These are phyloP conservation scores for Temnothorax longispinosus DNA, from an alignment of 1,140 invertebrate genomes.

Conservation along the genomic window DNA sequence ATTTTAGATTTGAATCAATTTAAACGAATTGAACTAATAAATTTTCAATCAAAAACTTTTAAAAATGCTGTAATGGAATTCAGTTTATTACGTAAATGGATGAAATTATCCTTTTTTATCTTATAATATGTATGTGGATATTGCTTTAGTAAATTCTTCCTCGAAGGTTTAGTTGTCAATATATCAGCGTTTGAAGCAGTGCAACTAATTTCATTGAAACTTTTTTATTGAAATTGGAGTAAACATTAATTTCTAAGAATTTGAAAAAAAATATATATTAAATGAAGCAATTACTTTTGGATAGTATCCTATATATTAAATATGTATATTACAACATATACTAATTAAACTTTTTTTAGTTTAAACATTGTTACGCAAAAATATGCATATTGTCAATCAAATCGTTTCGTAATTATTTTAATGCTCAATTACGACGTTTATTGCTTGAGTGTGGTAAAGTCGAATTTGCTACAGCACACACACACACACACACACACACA, in stretches of 20 bases:
- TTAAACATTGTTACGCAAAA: not conserved
- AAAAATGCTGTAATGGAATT: not conserved
- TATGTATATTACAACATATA: not conserved
- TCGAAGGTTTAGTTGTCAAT: not conserved
- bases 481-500: too few relatives aligned
- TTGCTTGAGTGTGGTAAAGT: not conserved
- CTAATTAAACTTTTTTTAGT: not conserved
- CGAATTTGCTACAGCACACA: not conserved
- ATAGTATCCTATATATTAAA: not conserved
- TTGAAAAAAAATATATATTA: not conserved
- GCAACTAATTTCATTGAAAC: not conserved
- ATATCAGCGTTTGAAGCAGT: not conserved
- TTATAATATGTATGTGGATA: not conserved
- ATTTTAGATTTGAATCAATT: conserved; percentile 3
- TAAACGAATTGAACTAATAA: not conserved
- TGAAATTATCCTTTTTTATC: too few relatives aligned
- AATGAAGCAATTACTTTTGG: not conserved
- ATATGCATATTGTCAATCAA: not conserved
- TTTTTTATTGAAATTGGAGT: not conserved
- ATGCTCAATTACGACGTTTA: conserved; percentile 11
- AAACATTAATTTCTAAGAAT: not conserved
- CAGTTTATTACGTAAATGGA: not conserved
- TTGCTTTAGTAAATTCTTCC: not conserved
- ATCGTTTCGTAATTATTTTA: not conserved
- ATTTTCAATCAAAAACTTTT: too few relatives aligned